Evolutionary conservation across 2,888 invertebrate species (phyloP), one percentile per base, ranked within the genome.

Genomic region (Tipula confusa): DNA sequence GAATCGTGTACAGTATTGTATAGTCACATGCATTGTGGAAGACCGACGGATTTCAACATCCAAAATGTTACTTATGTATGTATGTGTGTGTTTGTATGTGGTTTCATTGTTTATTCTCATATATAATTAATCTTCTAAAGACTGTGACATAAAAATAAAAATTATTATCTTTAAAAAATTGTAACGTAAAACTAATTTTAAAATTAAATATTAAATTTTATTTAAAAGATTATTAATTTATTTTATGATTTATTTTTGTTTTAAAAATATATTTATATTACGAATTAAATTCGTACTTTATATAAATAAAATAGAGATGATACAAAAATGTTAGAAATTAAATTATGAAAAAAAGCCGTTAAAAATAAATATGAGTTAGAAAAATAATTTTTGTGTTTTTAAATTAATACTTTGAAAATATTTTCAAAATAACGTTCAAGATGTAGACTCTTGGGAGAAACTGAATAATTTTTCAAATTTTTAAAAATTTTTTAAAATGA

Each of bases 231-330:
- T 43, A 43, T 43, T 43, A 64, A 64, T 64, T 64, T 64, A 64
- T 64, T 64, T 64, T 64, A 9, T 64, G 24, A 64, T 64, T 64
- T 33, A 33, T 33, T 2, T 33, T n/a, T n/a, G n/a, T n/a, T 43
- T 43, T 43, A 43, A 43, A 43, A 64, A 9, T 24, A 24, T 24
- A 64, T 24, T 43, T 48, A 64, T 64, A 64, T 64, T 64, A 7
- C 64, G 64, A 64, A 64, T 64, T 64, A 64, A 64, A 64, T 64
- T 64, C 64, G 64, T 64, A 64, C 24, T 64, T 64, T 64, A 64
- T 64, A 64, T 64, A 64, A 64, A 11, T 64, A 13, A 64, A 64
- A 24, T 64, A 64, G 64, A 64, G 64, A 64, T 64, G 24, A 64
- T 64, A 64, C 64, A 64, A 64, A 18, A 64, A 64, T 64, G 64